Base-by-base conservation (phyloP, 2,888 invertebrate species). In the Heliconius ethilla region DNA sequence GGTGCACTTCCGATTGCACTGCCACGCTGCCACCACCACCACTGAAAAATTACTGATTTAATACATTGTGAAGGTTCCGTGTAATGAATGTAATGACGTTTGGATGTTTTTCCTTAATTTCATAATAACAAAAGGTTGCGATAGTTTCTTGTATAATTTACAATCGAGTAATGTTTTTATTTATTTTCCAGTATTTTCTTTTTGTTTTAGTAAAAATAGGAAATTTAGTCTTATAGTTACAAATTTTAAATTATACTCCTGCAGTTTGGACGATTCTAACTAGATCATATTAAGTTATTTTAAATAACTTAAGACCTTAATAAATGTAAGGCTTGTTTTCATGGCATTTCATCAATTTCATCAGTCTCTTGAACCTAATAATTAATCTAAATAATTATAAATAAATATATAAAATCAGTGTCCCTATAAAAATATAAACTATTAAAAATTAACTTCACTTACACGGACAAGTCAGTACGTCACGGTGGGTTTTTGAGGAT, bases 1-100 rank as follows among this genome's bases (percentile, higher is more conserved):
- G 89, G 89, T 89, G 89, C 88, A 88, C 91, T 92, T 93, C 93
- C 94, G 93, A 93, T 92, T 94, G 92, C 91, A 89, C 86, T 91
- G 92, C 88, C 91, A 90, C 59, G 73, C 77, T 67, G 73, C 77
- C 77, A 40, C 40, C 11, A 11, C 40, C 40, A 77, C 86, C 90
- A 88, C 89, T 94, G 93, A 94, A 94, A 94, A 93, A 94, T 94
- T 93, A 91, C 91, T 86, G 84, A 86, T 86, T 90, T 89, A 89
- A 90, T 89, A 89, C 89, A 90, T 91, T 89, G 88, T 86, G 83
- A 85, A 83, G 83, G 85, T 86, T 83, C 79, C 81, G 75, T 80
- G 80, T 76, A 77, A 51, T 73, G n/a, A 72, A 72, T 72, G 72
- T 72, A 72, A 72, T 72, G 3, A 59, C 72, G n/a, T 72, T 72